Base-by-base conservation (phyloP, 2,113 vertebrate genomes). In the Gracilinanus agilis region DNA sequence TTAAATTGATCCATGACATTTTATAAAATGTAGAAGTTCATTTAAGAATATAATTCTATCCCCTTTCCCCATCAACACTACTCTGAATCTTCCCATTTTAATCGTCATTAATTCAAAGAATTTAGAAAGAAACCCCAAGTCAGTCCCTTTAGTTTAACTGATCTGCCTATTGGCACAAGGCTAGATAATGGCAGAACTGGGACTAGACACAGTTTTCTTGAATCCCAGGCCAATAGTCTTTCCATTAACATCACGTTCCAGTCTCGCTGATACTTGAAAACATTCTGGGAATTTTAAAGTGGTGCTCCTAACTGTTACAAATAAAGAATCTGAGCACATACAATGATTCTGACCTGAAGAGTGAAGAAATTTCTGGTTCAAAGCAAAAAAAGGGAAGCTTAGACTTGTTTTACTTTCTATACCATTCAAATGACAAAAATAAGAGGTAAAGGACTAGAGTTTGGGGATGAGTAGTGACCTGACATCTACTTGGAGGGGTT, bases 401-500 rank as follows among this genome's bases (percentile, higher is more conserved):
- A 2, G 23, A 24, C 0, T 44, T 53, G 10, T n/a, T 0, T 29
- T 27, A 13, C 55, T 55, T 34, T 2, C 29, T 3, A 3, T 0
- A 3, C 9, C 34, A 34, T 25, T 53, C 6, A 0, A 13, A 6
- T 24, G 24, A 34, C 44, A 61, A 13, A 61, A 10, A 23, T 2
- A 16, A 19, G 24, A 24, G 4, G 24, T 44, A 55, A 4, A n/a
- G 27, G 44, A 5, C 13, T 75, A 13, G 61, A n/a, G 16, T 75
- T 75, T 75, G n/a, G 34, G 67, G 21, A 75, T 40, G 16, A 8
- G 34, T 4, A 75, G 67, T 21, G n/a, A 16, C 67, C 16, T n/a
- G 29, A 75, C 67, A 21, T 21, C 2, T n/a, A 40, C 24, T 75
- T 75, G 3, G 34, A 75, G 67, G 67, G 34, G 16, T 75, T 19